Evolutionary conservation across 1,140 invertebrate genomes (phyloP), one percentile per base, ranked within the genome.

Genomic region (Brachionus rotundiformis): DNA sequence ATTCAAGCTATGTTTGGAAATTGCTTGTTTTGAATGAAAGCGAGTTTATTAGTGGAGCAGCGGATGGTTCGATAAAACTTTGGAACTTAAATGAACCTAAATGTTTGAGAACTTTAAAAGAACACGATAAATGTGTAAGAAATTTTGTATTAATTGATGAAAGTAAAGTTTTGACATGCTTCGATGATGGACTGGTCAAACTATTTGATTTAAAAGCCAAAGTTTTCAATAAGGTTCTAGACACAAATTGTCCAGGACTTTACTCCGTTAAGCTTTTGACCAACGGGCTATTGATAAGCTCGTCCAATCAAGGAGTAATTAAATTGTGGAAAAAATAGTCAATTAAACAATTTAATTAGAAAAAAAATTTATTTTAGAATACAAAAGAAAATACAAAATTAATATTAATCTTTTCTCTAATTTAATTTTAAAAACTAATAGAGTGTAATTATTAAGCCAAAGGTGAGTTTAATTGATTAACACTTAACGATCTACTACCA

Each of bases 381-480:
- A n/a, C n/a, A n/a, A n/a, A n/a, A n/a, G n/a, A n/a, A n/a, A n/a
- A n/a, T n/a, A n/a, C n/a, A 36, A 36, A 36, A 36, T 36, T 36
- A 36, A 36, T n/a, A n/a, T n/a, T n/a, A n/a, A n/a, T n/a, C n/a
- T n/a, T n/a, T n/a, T n/a, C n/a, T n/a, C n/a, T n/a, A 36, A 5
- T 36, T 36, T 36, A 5, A 36, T 36, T 36, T 36, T 5, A 36
- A 36, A 3, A 36, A 5, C 8, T 36, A 5, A 36, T 36, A 5
- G 8, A 49, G 5, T 49, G 47, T 27, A 41, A 41, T 8, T 29
- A 33, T 71, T 41, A 73, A 11, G 68, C 68, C 16, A 73, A 41
- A 41, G 68, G 19, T 19, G 68, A 73, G 44, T 41, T 73, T 31
- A 73, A 73, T 25, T 73, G 68, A 44, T 73, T 73, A 36, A 47